Conservation (phyloP, 1,140 invertebrate species). For the Drosophila parvula region DNA sequence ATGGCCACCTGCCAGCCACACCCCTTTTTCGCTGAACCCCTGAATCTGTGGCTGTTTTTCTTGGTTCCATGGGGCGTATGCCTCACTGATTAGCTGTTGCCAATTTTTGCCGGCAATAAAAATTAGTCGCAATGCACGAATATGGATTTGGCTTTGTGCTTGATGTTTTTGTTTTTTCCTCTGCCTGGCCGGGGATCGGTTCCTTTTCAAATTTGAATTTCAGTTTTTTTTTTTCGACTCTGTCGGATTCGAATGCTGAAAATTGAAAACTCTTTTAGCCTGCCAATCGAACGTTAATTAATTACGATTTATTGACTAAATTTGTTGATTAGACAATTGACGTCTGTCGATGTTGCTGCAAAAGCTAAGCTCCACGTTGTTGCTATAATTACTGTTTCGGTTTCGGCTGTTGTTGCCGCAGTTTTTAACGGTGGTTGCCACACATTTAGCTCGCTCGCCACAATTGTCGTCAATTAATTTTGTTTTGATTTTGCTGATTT, state of each 20-base stretch:
- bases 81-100: constrained; percentile 76
- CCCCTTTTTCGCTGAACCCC: constrained; percentile 49
- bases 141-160: constrained; percentile 56
- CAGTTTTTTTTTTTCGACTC: constrained; percentile 20
- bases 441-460: constrained; percentile 68
- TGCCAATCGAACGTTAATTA: constrained; percentile 75
- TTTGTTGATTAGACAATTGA: constrained; percentile 82
- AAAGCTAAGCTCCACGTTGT: constrained; percentile 11
- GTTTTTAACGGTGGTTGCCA: constrained; percentile 55
- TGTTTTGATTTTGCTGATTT: constrained; percentile 76
- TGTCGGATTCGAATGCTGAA: constrained; percentile 36
- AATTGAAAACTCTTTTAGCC: constrained; percentile 64
- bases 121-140: constrained; percentile 78
- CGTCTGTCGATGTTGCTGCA: constrained; percentile 63
- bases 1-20: constrained; percentile 73
- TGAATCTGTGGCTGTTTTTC: neutral
- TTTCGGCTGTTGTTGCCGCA: constrained; percentile 32
- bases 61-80: constrained; percentile 60
- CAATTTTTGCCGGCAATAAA: constrained; percentile 78
- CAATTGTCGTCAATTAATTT: constrained; percentile 83
- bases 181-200: constrained; percentile 15
- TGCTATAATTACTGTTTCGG: constrained; percentile 47
- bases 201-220: constrained; percentile 60
- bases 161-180: constrained; percentile 20
- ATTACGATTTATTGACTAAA: constrained; percentile 83